Evolutionary conservation across 2,888 invertebrate species (phyloP).

Genomic region (Pseudococcus longispinus): DNA sequence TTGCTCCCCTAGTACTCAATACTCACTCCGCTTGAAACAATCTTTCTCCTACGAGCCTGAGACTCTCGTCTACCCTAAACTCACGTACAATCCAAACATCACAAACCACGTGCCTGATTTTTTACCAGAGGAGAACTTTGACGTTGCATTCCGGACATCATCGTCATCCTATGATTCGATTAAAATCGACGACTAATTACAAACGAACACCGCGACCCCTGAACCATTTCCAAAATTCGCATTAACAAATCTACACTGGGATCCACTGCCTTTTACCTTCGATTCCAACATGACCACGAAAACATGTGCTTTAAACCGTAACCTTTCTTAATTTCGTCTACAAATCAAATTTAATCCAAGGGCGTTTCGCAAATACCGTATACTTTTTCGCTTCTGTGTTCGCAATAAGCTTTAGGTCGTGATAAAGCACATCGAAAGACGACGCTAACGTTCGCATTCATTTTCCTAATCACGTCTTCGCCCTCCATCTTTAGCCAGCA

Average conservation of each 20-base stretch:
- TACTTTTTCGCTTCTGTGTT: background rate
- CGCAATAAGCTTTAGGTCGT: background rate
- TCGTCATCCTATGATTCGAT: background rate
- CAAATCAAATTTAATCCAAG: slow-evolving; percentile 1
- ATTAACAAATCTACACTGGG: background rate
- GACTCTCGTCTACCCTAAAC: no score
- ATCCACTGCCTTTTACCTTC: background rate
- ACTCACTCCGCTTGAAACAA: no score
- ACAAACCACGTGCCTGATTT: background rate
- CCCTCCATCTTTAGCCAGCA: background rate
- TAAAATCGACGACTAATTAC: background rate
- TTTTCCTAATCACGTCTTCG: slow-evolving; percentile 26
- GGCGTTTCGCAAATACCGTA: background rate
- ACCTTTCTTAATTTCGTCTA: slow-evolving; percentile 16
- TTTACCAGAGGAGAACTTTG: no score
- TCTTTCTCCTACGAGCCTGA: no score
- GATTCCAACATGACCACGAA: background rate
- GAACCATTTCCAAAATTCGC: background rate
- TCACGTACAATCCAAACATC: no score
- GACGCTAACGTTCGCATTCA: slow-evolving; percentile 10
- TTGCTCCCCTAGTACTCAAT: no score
- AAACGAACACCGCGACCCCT: background rate
- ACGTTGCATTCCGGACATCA: background rate
- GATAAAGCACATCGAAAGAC: slow-evolving; percentile 7
- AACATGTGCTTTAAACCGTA: background rate